Evolutionary conservation across 2,113 vertebrate genomes (phyloP), one percentile per base, ranked within the genome.

Genomic region (Corydoras sp.): DNA sequence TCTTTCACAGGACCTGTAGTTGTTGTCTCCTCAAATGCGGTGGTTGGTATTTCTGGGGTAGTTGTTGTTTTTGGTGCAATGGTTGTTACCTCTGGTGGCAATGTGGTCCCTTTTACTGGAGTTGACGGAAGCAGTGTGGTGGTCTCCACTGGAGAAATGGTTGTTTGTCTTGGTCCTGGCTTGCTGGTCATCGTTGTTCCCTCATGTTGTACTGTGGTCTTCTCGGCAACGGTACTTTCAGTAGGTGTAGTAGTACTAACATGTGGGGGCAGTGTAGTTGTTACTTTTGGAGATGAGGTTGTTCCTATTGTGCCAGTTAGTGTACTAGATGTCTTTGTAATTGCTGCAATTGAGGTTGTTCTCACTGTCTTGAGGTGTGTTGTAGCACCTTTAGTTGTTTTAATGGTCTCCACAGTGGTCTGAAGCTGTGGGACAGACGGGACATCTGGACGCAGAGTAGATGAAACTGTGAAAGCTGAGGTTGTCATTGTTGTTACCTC

Each of bases 271-370:
- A 3, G 5, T 3, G 65, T 55, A 8, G 64, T 66, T 66, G 54
- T 56, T 2, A 56, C 35, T 3, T 9, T 14, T 7, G 54, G n/a
- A 13, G 31, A 8, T 18, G 9, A 13, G 24, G 56, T 56, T 58
- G 67, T 71, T 8, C 10, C 9, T 8, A 10, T 30, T 24, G 59
- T 29, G 12, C 54, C 69, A 58, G 68, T 68, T 2, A 64, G 35
- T 0, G 18, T 58, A 29, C 30, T 62, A 9, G 53, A 50, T 31
- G 65, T 73, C 49, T 60, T 71, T 72, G 78, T 74, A 29, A 76
- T 69, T n/a, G 60, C 65, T 18, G 65, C 65, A 60, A 72, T 74
- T 58, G 58, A 49, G 29, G 68, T 69, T 69, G 35, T 43, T 58
- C 31, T 5, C 51, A 60, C 48, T 69, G 56, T 65, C 62, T 12